Conservation (phyloP, 2,888 invertebrate species). For the Deilephila elpenor region DNA sequence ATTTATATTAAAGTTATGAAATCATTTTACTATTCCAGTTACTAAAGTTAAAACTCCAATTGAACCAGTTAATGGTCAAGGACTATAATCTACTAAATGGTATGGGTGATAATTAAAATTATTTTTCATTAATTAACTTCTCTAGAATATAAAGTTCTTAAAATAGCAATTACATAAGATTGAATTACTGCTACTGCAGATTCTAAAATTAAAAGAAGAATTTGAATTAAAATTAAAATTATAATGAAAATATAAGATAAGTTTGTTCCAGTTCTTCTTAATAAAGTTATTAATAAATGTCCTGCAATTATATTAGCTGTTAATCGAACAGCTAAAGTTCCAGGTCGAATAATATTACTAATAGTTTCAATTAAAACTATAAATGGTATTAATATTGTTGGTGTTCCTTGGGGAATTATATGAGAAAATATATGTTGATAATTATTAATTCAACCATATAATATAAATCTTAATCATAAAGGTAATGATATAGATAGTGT, state of each 20-base stretch:
- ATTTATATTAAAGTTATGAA: conserved; percentile 81
- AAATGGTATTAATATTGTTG: conserved; percentile 87
- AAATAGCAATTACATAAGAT: conserved; percentile 87
- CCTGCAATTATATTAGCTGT: conserved; percentile 92
- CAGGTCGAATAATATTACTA: conserved; percentile 89
- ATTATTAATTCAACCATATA: conserved; percentile 87
- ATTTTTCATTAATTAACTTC: conserved; percentile 86
- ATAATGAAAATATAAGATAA: conserved; percentile 57
- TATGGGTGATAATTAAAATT: conserved; percentile 84
- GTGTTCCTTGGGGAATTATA: conserved; percentile 88
- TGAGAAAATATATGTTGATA: conserved; percentile 87
- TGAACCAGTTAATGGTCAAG: conserved; percentile 86
- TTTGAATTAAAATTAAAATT: conserved; percentile 76
- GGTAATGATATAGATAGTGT: conserved; percentile 85
- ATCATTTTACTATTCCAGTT: conserved; percentile 86
- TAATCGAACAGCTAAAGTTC: conserved; percentile 88
- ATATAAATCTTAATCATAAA: conserved; percentile 87
- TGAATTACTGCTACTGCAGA: conserved; percentile 87
- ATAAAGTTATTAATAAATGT: conserved; percentile 86
- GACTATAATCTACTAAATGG: conserved; percentile 87
- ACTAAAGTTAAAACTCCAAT: conserved; percentile 84
- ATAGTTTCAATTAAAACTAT: conserved; percentile 90
- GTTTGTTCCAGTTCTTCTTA: conserved; percentile 70
- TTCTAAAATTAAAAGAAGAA: conserved; percentile 83
- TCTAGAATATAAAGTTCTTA: conserved; percentile 87